phyloP scores from a whole-genome alignment of 2,113 vertebrate species.

The Psittacula cyanocephala region DNA sequence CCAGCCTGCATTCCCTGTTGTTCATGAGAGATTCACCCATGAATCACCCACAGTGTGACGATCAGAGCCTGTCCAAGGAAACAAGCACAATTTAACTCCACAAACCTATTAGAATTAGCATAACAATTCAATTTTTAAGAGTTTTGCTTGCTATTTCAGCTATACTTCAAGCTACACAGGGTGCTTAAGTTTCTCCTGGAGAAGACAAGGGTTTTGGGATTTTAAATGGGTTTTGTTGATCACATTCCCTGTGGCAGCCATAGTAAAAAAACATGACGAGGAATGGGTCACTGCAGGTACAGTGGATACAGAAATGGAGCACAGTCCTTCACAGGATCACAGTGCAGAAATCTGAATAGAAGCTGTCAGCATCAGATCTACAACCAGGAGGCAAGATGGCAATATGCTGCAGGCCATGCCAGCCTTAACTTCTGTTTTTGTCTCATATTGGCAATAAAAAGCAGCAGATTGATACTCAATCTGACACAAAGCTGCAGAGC shows the following conservation, averaged over 20 bases:
- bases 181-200: not conserved
- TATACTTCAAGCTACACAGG: not conserved
- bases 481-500: not conserved
- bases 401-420: not conserved
- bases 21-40: not conserved
- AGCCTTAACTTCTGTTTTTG: not conserved
- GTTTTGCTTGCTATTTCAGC: slow-evolving; percentile 28
- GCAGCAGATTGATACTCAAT: not conserved
- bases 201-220: not conserved
- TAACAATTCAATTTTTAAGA: not conserved
- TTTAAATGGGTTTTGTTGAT: not conserved
- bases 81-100: not conserved
- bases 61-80: not conserved
- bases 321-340: not conserved
- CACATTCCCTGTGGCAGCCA: not conserved
- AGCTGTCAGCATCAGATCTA: not conserved
- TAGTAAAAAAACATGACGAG: not conserved
- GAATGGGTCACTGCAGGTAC: not conserved
- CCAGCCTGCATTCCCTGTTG: not conserved
- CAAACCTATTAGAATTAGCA: not conserved
- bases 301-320: not conserved
- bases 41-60: not conserved
- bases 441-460: not conserved
- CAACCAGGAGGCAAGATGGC: not conserved
- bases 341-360: not conserved